A percentile compares a stretch with the other conserved stretches of the same genome.
Evolutionary conservation across 2,797 vertebrate species (phyloP).

Genomic region (Numenius phaeopus): DNA sequence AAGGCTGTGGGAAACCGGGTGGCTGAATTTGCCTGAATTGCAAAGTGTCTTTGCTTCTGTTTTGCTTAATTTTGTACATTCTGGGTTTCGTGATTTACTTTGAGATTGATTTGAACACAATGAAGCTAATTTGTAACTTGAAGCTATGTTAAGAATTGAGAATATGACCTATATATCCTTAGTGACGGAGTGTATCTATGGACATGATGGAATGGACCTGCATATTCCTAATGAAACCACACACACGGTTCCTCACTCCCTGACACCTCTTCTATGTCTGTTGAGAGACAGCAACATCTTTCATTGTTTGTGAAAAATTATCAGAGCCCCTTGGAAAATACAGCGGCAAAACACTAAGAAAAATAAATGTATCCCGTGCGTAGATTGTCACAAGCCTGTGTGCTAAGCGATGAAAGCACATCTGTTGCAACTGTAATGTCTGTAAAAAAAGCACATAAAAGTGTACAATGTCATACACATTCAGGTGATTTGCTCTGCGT

Average conservation of each 20-base stretch:
- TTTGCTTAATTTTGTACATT: not conserved
- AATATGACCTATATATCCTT: not conserved
- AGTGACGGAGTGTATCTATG: not conserved
- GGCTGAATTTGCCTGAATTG: not conserved
- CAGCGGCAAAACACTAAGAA: too few species aligned
- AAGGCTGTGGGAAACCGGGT: not conserved
- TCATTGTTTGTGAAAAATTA: not conserved
- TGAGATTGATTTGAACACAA: not conserved
- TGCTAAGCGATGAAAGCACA: not conserved
- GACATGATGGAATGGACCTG: not conserved
- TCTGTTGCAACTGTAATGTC: not conserved
- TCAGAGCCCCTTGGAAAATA: not conserved
- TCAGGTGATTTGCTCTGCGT: not conserved
- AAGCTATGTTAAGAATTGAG: not conserved
- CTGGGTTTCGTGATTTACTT: not conserved
- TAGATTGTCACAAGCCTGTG: not conserved
- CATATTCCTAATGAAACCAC: not conserved
- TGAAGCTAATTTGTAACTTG: not conserved
- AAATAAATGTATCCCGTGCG: too few species aligned
- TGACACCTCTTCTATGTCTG: not conserved
- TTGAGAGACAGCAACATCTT: not conserved
- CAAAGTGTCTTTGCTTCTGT: not conserved
- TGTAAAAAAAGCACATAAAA: not conserved
- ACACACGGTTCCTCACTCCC: not conserved
- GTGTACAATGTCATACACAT: not conserved